Evolutionary conservation across 2,797 vertebrate species (phyloP), one percentile per base, ranked within the genome.

Genomic region (Gastrophryne carolinensis): DNA sequence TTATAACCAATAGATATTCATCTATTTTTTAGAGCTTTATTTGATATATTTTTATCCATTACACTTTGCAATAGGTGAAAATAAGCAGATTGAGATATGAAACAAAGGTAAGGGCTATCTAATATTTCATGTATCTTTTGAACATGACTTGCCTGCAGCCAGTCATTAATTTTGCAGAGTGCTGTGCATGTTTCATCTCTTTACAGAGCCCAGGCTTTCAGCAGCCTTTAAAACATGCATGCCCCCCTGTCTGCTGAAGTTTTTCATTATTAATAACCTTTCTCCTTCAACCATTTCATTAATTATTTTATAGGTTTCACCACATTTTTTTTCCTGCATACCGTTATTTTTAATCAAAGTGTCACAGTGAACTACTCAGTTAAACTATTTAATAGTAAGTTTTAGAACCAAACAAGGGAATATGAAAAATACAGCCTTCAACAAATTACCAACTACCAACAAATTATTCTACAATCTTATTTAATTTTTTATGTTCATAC

Each of bases 111-210:
- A 60, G n/a, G 3, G 19, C 15, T 30, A 29, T 60, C 12, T 2
- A 1, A 10, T 17, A n/a, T 30, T 3, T 64, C 29, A 49, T 3
- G 15, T 49, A 53, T 29, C 63, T 5, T 50, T 62, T 61, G 29
- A 44, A 44, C 24, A 17, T 58, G 19, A 62, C 57, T 72, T 37
- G 29, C 69, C 57, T 62, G 1, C 34, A 63, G 47, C n/a, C 21
- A 72, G 30, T 53, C 70, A 53, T 63, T n/a, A 50, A 50, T 72
- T 62, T 62, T 72, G 30, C 69, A 72, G 62, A 62, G 53, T 10
- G 27, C 13, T 53, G 13, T n/a, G 41, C 19, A 6, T 37, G 29
- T 39, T 62, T 39, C 47, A 30, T 37, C 26, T 63, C 49, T 58
- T 50, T 54, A 39, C 34, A 53, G 26, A 39, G 11, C 60, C 44